A percentile compares a stretch with the other conserved stretches of the same genome.
Conservation (phyloP, 2,113 vertebrate species). For the Mastomys coucha region DNA sequence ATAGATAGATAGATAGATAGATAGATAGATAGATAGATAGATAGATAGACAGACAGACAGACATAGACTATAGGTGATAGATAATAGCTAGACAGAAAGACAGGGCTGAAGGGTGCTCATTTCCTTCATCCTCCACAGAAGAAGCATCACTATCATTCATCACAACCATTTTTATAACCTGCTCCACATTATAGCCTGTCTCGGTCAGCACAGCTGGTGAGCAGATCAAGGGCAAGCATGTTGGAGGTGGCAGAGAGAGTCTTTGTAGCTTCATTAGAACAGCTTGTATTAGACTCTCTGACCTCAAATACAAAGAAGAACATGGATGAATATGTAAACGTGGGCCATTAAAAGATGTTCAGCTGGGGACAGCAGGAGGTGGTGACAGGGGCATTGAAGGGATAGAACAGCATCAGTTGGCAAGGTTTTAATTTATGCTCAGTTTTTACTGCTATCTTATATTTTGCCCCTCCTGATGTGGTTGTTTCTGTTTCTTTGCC, state of each 20-base stretch:
- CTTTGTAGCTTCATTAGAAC: background rate
- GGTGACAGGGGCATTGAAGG: background rate
- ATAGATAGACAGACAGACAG: background rate
- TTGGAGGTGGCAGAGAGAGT: background rate
- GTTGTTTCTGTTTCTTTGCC: background rate
- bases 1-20: background rate
- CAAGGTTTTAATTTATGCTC: background rate
- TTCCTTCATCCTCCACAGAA: background rate
- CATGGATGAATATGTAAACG: background rate
- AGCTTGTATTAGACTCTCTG: background rate
- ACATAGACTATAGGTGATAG: background rate
- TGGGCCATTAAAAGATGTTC: background rate
- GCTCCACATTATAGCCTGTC: background rate
- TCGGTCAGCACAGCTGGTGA: background rate
- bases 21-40: background rate
- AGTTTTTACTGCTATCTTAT: background rate
- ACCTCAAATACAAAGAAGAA: background rate
- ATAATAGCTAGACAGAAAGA: background rate
- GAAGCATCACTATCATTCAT: background rate
- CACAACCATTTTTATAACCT: background rate
- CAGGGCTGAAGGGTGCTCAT: background rate
- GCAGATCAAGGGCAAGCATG: background rate
- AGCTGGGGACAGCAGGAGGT: background rate
- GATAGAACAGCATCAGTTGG: background rate
- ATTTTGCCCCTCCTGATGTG: background rate